Conservation (phyloP, 2,113 vertebrate genomes). For the Tapirus terrestris region DNA sequence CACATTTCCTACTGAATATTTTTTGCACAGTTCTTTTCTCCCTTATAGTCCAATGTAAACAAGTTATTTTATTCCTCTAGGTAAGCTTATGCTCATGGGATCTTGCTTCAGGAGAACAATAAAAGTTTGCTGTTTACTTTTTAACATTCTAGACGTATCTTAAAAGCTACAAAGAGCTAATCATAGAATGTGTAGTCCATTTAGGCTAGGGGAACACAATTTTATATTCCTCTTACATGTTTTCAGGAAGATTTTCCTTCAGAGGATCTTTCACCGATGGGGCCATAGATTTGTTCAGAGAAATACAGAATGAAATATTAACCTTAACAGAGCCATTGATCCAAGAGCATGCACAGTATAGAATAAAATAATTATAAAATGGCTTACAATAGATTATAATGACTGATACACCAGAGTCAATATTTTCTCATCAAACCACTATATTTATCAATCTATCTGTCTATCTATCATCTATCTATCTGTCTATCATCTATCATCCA, state of each 20-base stretch:
- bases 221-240: neutral
- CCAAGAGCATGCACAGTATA: neutral
- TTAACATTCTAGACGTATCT: neutral
- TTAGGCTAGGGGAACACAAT: neutral
- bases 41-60: neutral
- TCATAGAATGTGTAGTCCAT: neutral
- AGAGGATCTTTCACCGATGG: neutral
- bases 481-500: neutral
- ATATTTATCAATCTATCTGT: neutral
- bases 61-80: neutral
- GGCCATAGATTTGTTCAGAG: neutral
- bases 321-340: neutral
- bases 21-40: neutral
- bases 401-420: neutral
- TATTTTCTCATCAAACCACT: neutral
- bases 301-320: neutral
- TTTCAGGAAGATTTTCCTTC: neutral
- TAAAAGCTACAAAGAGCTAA: neutral
- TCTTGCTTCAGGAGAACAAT: neutral
- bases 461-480: no score
- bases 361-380: neutral
- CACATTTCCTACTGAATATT: neutral
- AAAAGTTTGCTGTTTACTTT: neutral
- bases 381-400: neutral
- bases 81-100: neutral